Conservation (phyloP, 2,888 invertebrate genomes). For the Stegana nigrithorax region DNA sequence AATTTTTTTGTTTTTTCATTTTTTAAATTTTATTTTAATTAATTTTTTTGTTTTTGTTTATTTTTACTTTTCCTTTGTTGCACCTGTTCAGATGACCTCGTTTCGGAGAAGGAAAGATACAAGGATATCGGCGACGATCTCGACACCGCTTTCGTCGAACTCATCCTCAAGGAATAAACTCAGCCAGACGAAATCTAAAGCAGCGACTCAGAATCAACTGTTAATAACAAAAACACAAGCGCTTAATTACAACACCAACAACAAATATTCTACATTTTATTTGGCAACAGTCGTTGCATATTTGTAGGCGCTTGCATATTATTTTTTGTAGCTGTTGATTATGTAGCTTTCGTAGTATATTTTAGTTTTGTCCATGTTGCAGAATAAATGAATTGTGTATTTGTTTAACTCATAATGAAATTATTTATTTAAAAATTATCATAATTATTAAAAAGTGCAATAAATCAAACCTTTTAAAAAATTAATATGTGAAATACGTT, state of each 20-base stretch:
- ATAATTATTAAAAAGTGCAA: slow-evolving; percentile 50
- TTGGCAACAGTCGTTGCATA: slow-evolving; percentile 37
- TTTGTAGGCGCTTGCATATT: slow-evolving; percentile 35
- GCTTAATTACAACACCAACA: slow-evolving; percentile 16
- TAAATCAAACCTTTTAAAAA: slow-evolving; percentile 48
- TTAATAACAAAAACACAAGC: slow-evolving; percentile 15
- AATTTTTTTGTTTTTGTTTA: slow-evolving; percentile 12
- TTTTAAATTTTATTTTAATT: slow-evolving; percentile 39
- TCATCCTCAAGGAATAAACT: slow-evolving; percentile 79
- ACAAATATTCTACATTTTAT: slow-evolving; percentile 24
- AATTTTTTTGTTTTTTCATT: slow-evolving; percentile 30
- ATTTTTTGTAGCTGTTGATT: slow-evolving; percentile 9
- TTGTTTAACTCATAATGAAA: slow-evolving; percentile 56
- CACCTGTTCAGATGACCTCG: slow-evolving; percentile 87
- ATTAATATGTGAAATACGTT: slow-evolving; percentile 28
- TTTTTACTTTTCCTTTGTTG: neutral
- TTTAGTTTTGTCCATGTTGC: too few relatives aligned
- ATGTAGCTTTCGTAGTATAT: slow-evolving; percentile 33
- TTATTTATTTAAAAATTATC: slow-evolving; percentile 29
- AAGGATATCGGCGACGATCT: slow-evolving; percentile 99
- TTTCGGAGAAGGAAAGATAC: slow-evolving; percentile 99
- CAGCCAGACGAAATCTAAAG: slow-evolving; percentile 32
- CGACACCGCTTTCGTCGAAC: slow-evolving; percentile 98
- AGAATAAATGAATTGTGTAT: slow-evolving; percentile 50
- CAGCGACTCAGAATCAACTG: slow-evolving; percentile 26